Evolutionary conservation across 2,888 invertebrate genomes (phyloP).

Genomic region (Mythimna loreyi): DNA sequence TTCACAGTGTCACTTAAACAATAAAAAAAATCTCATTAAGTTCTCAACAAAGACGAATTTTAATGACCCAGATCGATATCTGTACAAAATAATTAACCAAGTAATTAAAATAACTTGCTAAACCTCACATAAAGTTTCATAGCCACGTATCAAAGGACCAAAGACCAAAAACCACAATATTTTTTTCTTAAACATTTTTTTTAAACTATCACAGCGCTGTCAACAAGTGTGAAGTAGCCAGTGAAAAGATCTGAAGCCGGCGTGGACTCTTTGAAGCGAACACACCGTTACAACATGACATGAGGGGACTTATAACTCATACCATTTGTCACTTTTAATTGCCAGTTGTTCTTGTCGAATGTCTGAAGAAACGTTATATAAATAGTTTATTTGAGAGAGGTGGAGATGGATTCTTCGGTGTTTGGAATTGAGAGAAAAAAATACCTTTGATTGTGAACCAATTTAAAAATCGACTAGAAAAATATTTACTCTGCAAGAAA

Average conservation of each 20-base stretch:
- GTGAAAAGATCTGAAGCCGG: constrained; percentile 80
- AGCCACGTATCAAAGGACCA: constrained; percentile 18
- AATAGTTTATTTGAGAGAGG: constrained; percentile 80
- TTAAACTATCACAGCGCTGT: constrained; percentile 60
- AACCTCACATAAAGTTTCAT: constrained; percentile 5
- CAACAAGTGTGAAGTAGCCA: constrained; percentile 70
- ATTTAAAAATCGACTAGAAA: too few relatives aligned
- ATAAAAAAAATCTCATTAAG: neutral
- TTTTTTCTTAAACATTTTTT: constrained; percentile 61
- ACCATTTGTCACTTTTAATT: constrained; percentile 91
- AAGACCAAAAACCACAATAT: constrained; percentile 18
- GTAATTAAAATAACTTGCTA: neutral
- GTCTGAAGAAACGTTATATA: constrained; percentile 83
- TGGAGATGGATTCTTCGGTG: constrained; percentile 18
- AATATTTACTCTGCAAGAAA: too few relatives aligned
- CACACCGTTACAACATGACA: constrained; percentile 77
- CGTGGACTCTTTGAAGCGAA: constrained; percentile 74
- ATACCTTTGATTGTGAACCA: too few relatives aligned
- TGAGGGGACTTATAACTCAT: constrained; percentile 77
- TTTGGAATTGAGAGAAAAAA: neutral
- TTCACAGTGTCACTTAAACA: neutral
- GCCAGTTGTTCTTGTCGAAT: constrained; percentile 88
- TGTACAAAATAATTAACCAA: constrained; percentile 1
- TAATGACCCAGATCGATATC: neutral
- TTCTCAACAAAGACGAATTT: neutral